These are phyloP conservation scores for Spilosoma lubricipeda DNA, from an alignment of 2,888 invertebrate species.

Conservation along the genomic window DNA sequence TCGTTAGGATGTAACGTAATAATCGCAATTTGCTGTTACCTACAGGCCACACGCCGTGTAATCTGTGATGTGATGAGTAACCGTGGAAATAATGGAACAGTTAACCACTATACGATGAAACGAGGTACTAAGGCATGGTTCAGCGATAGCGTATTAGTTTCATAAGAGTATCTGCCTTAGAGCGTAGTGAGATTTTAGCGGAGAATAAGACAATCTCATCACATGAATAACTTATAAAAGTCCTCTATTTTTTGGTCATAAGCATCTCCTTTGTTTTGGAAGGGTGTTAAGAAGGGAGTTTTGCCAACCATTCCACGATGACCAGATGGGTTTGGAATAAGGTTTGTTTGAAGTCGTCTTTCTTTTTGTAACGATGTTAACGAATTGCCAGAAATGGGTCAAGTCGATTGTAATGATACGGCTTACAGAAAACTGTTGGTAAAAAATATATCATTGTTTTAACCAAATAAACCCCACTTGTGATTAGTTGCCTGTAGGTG, in stretches of 20 bases:
- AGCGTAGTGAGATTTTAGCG: neutral
- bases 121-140: neutral
- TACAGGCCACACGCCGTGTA: constrained; percentile 59
- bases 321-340: too few species aligned
- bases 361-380: too few species aligned
- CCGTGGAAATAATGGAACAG: constrained; percentile 57
- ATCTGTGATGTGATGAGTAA: constrained; percentile 55
- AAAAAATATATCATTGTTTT: neutral
- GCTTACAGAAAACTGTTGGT: neutral
- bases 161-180: neutral
- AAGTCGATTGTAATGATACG: neutral
- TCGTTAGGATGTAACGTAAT: constrained; percentile 67
- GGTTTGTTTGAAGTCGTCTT: too few species aligned
- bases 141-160: too few species aligned
- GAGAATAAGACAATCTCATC: neutral
- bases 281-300: too few species aligned
- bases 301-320: too few species aligned
- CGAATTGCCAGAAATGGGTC: too few species aligned
- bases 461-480: too few species aligned
- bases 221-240: too few species aligned
- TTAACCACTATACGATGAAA: constrained; percentile 32
- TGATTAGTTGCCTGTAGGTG: too few species aligned
- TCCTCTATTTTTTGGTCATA: too few species aligned
- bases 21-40: constrained; percentile 67
- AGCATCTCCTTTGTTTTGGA: too few species aligned